Evolutionary conservation across 2,888 invertebrate genomes (phyloP), one percentile per base, ranked within the genome.

Genomic region (Drosophila tanythrix): DNA sequence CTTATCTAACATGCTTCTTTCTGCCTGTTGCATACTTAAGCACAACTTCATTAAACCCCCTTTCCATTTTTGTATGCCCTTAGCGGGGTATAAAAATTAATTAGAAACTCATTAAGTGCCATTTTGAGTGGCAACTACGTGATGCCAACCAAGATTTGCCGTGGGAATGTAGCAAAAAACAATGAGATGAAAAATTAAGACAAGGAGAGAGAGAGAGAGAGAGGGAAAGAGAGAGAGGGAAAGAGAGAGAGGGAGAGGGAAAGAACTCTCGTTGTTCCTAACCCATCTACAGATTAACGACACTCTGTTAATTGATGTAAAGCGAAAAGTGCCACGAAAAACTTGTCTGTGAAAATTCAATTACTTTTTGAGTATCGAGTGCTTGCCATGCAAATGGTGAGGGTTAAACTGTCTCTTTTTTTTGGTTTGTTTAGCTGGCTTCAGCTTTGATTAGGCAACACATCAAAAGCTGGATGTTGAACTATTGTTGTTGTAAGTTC

Each of bases 61-160:
- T 15, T 25, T 46, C 21, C 7, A 3, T 25, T 25, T 15, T 46
- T 46, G 0, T 15, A 25, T 25, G 25, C 25, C 18, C n/a, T 10
- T 40, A 10, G n/a, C 15, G 25, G 46, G 46, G 7, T 46, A 8
- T 58, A 74, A 69, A 81, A 87, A 87, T 88, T 79, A 87, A 84
- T 87, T 88, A 82, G 89, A 84, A 86, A 79, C 59, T 79, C 89
- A 87, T 87, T 87, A 86, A 86, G 67, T 66, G 52, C 63, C 46
- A 70, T 76, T 79, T 79, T 67, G 60, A 46, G 55, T 50, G 53
- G 31, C 38, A 70, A 68, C 67, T 76, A 82, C 88, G 83, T 83
- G 80, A 55, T 73, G 73, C 36, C 60, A 61, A 25, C 62, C 33
- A 50, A 10, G 52, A 60, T 75, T 64, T 57, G 70, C 73, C 82